These are phyloP conservation scores for Chymomyza costata DNA, from an alignment of 1,140 invertebrate genomes.

Conservation along the genomic window DNA sequence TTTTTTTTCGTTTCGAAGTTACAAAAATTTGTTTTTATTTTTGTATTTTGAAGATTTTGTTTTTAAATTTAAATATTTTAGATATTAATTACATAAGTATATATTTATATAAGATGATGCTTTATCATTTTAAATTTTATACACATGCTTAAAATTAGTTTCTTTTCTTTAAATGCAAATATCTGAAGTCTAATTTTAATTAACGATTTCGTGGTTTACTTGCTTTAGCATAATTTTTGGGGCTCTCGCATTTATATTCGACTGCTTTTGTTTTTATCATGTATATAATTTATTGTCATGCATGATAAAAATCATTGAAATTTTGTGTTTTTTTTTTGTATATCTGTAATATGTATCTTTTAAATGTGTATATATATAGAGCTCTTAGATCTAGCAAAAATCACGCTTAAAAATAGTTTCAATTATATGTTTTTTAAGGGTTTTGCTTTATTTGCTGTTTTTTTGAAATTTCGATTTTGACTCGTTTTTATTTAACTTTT, in stretches of 20 bases:
- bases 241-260: conserved; percentile 35
- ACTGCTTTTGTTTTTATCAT: conserved; percentile 29
- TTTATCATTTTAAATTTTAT: conserved; percentile 50
- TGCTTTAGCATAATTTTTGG: conserved; percentile 67
- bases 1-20: conserved; percentile 52
- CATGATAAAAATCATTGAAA: conserved; percentile 57
- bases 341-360: conserved; percentile 32
- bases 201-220: conserved; percentile 36
- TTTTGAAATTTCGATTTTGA: conserved; percentile 28
- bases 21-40: conserved; percentile 45
- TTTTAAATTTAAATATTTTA: conserved; percentile 42
- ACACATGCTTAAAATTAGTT: conserved; percentile 40
- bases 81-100: conserved; percentile 56
- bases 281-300: conserved; percentile 67
- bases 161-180: conserved; percentile 56
- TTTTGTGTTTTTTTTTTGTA: conserved; percentile 26
- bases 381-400: conserved; percentile 53
- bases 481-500: conserved; percentile 17
- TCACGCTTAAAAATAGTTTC: conserved; percentile 49
- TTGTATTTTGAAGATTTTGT: conserved; percentile 17
- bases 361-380: conserved; percentile 30
- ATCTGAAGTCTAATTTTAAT: conserved; percentile 53
- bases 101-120: conserved; percentile 1
- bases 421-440: no score
- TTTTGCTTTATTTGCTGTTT: conserved; percentile 8